Base-by-base conservation (phyloP, 1,140 invertebrate genomes). In the Venustaconcha ellipsiformis region DNA sequence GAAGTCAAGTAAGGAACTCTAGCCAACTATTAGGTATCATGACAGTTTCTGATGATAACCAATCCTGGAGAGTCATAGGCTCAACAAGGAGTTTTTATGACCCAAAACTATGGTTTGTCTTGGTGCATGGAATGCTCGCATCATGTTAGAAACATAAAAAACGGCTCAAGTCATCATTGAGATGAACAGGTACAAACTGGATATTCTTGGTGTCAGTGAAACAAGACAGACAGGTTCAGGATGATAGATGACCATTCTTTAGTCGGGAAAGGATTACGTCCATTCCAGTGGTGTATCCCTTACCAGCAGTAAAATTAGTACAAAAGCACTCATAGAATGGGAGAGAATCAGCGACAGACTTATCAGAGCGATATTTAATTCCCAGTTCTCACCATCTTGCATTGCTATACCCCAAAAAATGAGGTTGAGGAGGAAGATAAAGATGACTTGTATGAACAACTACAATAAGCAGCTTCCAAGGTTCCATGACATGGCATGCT, bases 91-190 rank as follows among this genome's bases (percentile, higher is more conserved):
- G 59, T 60, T 20, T 60, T n/a, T 26, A 65, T 2, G 2, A 30
- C 26, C 26, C 26, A 30, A 30, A 30, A 30, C 26, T 65, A 65
- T 2, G 20, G 15, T 60, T 20, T 20, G 59, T 4, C 15, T 75
- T 57, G 67, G 67, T 18, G 23, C 58, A 5, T 70, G 67, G 74
- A 75, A 75, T 75, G 74, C 69, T 3, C n/a, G 66, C 14, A 69
- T 55, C 2, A 74, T 74, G 73, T 59, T 69, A 30, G 66, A 74
- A 57, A n/a, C 66, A 20, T 37, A 20, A 20, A 70, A 75, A 70
- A 13, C 67, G 20, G 74, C 67, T 0, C 67, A 75, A 70, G 67
- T 75, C 11, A 70, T 57, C 55, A 75, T 4, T 14, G 67, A 70
- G 55, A 75, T 75, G 67, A 58, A 64, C 23, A 48, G 58, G 23